Evolutionary conservation across 2,888 invertebrate genomes (phyloP), one percentile per base, ranked within the genome.

Genomic region (Pollenia angustigena): DNA sequence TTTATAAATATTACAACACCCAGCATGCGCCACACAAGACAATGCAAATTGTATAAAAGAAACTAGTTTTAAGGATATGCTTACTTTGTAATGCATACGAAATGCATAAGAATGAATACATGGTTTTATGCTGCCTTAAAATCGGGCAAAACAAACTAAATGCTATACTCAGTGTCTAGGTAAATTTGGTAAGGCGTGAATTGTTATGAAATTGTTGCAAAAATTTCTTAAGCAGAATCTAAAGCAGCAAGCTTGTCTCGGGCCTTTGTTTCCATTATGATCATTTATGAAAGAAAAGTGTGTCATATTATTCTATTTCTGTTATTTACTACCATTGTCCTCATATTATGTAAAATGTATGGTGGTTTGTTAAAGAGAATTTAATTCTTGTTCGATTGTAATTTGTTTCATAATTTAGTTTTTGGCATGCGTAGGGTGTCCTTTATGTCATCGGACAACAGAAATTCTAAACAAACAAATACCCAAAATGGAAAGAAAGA

Each of bases 1-100:
- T 90, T 89, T 90, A 89, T 90, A 90, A 91, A 91, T 90, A 90
- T 90, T 90, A 89, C 89, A 88, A 88, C 90, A 89, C 89, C 86
- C 90, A 90, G 90, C 90, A 88, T 90, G 89, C 89, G 89, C 89
- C 90, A 90, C 89, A 88, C 54, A 69, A 42, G 32, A 86, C 84
- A 86, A 88, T 78, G 84, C 74, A 76, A 84, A 81, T 84, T 82
- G 52, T 79, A 44, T 85, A 32, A 72, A 66, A 40, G 58, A 80
- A 85, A 83, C n/a, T 58, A 60, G 11, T 10, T 48, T 54, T 62
- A 81, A 76, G 79, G 80, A 80, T 79, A 82, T 69, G 69, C 40
- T 62, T 64, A 16, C 62, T 48, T 56, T 81, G 72, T 74, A 40
- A 40, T 54, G n/a, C 16, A 23, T 16, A 32, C 9, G 12, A 54